phyloP scores from a whole-genome alignment of 1,140 invertebrate genomes.

The Pollicipes pollicipes region DNA sequence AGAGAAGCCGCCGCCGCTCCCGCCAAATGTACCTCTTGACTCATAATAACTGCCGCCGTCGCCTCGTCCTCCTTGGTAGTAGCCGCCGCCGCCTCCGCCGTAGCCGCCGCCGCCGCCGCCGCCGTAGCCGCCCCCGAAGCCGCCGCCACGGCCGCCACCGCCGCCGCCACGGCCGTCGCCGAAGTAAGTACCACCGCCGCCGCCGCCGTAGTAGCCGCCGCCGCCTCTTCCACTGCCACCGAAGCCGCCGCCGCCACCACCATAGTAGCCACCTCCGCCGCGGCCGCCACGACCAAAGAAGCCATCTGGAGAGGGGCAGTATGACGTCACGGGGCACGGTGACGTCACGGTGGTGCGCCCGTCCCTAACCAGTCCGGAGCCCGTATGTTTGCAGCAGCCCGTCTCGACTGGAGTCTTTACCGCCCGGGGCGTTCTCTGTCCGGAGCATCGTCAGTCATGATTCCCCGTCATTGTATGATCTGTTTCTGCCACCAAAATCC shows the following conservation, averaged over 20 bases:
- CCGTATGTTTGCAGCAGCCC: no score
- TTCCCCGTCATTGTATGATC: no score
- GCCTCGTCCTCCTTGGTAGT: not conserved
- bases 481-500: no score
- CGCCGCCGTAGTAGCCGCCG: not conserved
- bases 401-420: no score
- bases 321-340: no score
- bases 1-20: not conserved
- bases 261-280: conserved; percentile 22
- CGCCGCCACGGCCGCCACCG: not conserved
- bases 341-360: no score
- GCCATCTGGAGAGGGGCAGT: no score
- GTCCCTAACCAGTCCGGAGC: no score
- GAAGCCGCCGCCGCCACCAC: conserved; percentile 18
- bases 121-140: not conserved
- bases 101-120: not conserved
- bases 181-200: not conserved
- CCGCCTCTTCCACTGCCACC: no score
- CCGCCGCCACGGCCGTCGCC: not conserved
- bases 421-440: no score
- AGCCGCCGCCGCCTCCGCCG: not conserved
- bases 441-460: no score
- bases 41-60: not conserved
- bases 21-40: not conserved
- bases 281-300: conserved; percentile 24